Base-by-base conservation (phyloP, 2,888 invertebrate species). In the Caenorhabditis auriculariae region DNA sequence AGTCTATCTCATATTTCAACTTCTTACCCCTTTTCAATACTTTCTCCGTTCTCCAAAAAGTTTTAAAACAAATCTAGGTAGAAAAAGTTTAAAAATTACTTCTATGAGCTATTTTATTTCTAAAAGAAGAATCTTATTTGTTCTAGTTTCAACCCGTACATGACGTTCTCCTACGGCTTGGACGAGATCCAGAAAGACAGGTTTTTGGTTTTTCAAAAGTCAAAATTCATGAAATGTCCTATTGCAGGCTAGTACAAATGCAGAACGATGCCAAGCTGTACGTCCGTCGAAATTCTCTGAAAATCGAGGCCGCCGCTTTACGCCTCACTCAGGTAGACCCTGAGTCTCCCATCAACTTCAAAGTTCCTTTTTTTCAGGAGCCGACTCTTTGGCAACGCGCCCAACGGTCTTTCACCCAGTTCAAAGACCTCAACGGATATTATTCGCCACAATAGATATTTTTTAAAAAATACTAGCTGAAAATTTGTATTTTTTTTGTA, bases 61-160 rank as follows among this genome's bases (percentile, higher is more conserved):
- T n/a, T n/a, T n/a, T n/a, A n/a, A n/a, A n/a, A n/a, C n/a, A n/a
- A n/a, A n/a, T n/a, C n/a, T n/a, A n/a, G n/a, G n/a, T n/a, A n/a
- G n/a, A n/a, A n/a, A n/a, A n/a, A n/a, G n/a, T n/a, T n/a, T n/a
- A n/a, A n/a, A n/a, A n/a, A n/a, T n/a, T n/a, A n/a, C n/a, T n/a
- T n/a, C n/a, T n/a, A n/a, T n/a, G n/a, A n/a, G n/a, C 35, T 9
- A 44, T 23, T 44, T 23, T 26, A n/a, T n/a, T n/a, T n/a, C n/a
- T n/a, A 6, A 19, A 9, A 44, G 23, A 44, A 9, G 19, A 9
- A 9, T 9, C 9, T 15, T 32, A 32, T 41, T 7, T 4, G 28
- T 46, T 92, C 87, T 83, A 87, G 93, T 4, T 89, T 93, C 83
- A 93, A 93, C 84, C 93, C 93, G 0, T 91, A 91, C 74, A 84